Conservation (phyloP, 2,797 vertebrate genomes). For the Rhynchonycteris naso region DNA sequence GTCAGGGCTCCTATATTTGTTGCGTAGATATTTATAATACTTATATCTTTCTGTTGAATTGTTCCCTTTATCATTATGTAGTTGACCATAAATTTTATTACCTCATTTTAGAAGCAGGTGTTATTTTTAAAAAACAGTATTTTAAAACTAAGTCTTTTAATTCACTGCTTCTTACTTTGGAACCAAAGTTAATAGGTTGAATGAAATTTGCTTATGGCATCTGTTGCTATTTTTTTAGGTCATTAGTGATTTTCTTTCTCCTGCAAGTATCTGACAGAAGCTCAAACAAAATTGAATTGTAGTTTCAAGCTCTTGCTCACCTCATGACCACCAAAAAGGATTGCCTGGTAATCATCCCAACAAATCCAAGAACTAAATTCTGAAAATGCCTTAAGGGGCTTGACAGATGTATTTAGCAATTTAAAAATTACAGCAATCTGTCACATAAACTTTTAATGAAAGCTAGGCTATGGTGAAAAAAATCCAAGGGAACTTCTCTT, state of each 20-base stretch:
- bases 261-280: slow-evolving; percentile 73
- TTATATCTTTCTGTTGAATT: too few species aligned
- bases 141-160: slow-evolving; percentile 70
- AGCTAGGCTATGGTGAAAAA: slow-evolving; percentile 21
- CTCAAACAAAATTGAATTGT: slow-evolving; percentile 78
- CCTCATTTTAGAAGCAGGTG: slow-evolving; percentile 56
- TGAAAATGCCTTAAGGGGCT: slow-evolving; percentile 68
- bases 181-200: slow-evolving; percentile 75
- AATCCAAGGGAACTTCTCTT: not conserved
- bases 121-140: slow-evolving; percentile 59
- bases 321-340: slow-evolving; percentile 52
- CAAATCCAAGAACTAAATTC: slow-evolving; percentile 65
- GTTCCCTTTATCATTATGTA: too few species aligned
- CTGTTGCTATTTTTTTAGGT: slow-evolving; percentile 78
- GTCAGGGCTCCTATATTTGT: too few species aligned
- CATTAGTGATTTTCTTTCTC: slow-evolving; percentile 79
- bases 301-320: slow-evolving; percentile 74
- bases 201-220: slow-evolving; percentile 73
- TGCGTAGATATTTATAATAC: too few species aligned
- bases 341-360: slow-evolving; percentile 60
- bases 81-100: not conserved
- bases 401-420: slow-evolving; percentile 76
- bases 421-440: slow-evolving; percentile 75
- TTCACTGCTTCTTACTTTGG: slow-evolving; percentile 64
- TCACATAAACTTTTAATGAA: slow-evolving; percentile 73